These are phyloP conservation scores for Gymnobelideus leadbeateri DNA, from an alignment of 2,113 vertebrate species.

Conservation along the genomic window DNA sequence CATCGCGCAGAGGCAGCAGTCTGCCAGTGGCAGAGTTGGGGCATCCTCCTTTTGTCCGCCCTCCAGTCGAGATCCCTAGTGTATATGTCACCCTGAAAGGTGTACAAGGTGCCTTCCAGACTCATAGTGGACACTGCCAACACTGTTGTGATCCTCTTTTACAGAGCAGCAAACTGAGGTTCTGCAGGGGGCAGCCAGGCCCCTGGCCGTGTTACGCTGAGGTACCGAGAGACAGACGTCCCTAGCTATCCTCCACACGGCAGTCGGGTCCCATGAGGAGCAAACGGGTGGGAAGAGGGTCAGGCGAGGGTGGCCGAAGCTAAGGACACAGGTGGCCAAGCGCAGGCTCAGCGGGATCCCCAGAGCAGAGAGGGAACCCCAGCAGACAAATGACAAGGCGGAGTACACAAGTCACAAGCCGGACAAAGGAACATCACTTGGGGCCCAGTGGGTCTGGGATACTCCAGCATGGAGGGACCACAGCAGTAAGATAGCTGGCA, in stretches of 20 bases:
- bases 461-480: no score
- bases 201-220: neutral
- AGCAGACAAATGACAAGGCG: neutral
- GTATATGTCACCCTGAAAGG: neutral
- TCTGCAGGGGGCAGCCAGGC: neutral
- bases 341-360: neutral
- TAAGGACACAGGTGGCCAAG: neutral
- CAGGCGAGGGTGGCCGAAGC: fast-evolving
- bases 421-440: neutral
- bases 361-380: neutral
- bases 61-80: neutral
- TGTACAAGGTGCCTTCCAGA: neutral
- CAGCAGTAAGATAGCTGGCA: neutral
- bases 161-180: neutral
- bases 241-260: neutral
- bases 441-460: neutral
- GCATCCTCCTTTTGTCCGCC: neutral
- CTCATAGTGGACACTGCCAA: neutral
- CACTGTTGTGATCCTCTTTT: neutral
- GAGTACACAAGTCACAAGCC: neutral
- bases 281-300: neutral
- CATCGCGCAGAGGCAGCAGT: neutral
- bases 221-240: neutral
- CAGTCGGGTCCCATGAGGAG: neutral
- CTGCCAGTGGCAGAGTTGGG: neutral